Evolutionary conservation across 2,113 vertebrate species (phyloP).

Genomic region (Axis porcinus): DNA sequence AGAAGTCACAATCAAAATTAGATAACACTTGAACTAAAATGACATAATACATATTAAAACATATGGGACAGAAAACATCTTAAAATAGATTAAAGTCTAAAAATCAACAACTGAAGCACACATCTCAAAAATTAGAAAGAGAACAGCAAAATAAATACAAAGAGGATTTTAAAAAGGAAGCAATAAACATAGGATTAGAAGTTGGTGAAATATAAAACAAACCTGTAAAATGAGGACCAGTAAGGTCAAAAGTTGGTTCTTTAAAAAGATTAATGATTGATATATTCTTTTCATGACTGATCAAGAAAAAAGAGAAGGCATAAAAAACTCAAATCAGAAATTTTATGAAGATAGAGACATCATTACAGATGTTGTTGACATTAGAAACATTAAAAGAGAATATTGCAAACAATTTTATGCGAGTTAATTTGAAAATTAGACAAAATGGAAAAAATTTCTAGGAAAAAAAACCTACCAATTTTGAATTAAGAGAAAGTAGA

Average conservation of each 20-base stretch:
- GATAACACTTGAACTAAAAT: conserved; percentile 7
- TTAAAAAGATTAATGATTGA: background rate
- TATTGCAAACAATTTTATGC: background rate
- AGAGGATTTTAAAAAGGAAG: background rate
- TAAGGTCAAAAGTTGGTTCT: background rate
- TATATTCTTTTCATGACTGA: background rate
- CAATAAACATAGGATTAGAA: background rate
- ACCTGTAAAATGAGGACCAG: background rate
- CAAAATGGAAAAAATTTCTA: background rate
- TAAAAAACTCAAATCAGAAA: background rate
- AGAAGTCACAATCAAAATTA: background rate
- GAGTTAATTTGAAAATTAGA: conserved; percentile 13
- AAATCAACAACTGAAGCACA: background rate
- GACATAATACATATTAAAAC: background rate
- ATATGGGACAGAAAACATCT: background rate
- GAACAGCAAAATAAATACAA: background rate
- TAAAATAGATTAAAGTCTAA: background rate
- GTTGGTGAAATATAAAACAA: background rate
- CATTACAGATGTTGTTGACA: background rate
- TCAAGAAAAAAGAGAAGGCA: background rate
- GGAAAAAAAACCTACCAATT: background rate
- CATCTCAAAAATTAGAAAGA: background rate
- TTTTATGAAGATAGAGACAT: background rate
- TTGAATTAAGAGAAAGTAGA: background rate
- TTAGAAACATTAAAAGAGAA: background rate